Conservation (phyloP, 1,140 invertebrate species). For the Callitettix versicolor region DNA sequence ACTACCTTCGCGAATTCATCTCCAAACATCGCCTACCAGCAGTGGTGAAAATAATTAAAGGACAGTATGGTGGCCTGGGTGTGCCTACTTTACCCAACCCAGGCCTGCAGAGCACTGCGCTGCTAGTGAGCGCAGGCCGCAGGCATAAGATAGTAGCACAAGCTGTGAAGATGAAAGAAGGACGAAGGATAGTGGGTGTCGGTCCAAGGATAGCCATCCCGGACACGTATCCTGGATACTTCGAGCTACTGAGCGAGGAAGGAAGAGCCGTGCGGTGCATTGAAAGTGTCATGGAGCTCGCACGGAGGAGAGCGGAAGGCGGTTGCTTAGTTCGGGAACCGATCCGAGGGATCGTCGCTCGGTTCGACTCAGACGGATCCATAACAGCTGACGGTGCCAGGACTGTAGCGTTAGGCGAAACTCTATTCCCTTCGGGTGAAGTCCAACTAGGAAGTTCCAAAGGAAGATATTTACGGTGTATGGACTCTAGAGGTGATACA, state of each 20-base stretch:
- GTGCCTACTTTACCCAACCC: conserved; percentile 75
- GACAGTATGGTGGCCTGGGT: conserved; percentile 80
- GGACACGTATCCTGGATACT: conserved; percentile 81
- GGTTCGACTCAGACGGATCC: conserved; percentile 50
- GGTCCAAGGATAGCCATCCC: conserved; percentile 80
- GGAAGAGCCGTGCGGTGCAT: conserved; percentile 80
- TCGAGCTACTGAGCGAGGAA: conserved; percentile 88
- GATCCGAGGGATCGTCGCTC: conserved; percentile 66
- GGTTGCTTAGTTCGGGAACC: conserved; percentile 77
- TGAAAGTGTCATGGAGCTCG: conserved; percentile 73
- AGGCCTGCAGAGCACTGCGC: conserved; percentile 68
- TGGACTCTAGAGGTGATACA: conserved; percentile 71
- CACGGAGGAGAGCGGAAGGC: conserved; percentile 59
- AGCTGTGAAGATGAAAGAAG: conserved; percentile 84
- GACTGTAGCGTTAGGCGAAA: conserved; percentile 53
- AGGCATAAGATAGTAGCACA: conserved; percentile 78
- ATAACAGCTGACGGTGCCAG: conserved; percentile 59
- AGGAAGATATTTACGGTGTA: conserved; percentile 72
- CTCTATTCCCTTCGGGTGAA: conserved; percentile 63
- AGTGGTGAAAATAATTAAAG: conserved; percentile 83
- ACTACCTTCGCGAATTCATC: conserved; percentile 70
- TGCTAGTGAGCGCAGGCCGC: conserved; percentile 72
- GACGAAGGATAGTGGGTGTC: conserved; percentile 57
- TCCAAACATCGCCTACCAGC: conserved; percentile 67
- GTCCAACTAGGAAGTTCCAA: conserved; percentile 38